Evolutionary conservation across 2,113 vertebrate genomes (phyloP), one percentile per base, ranked within the genome.

Genomic region (Mesocricetus auratus): DNA sequence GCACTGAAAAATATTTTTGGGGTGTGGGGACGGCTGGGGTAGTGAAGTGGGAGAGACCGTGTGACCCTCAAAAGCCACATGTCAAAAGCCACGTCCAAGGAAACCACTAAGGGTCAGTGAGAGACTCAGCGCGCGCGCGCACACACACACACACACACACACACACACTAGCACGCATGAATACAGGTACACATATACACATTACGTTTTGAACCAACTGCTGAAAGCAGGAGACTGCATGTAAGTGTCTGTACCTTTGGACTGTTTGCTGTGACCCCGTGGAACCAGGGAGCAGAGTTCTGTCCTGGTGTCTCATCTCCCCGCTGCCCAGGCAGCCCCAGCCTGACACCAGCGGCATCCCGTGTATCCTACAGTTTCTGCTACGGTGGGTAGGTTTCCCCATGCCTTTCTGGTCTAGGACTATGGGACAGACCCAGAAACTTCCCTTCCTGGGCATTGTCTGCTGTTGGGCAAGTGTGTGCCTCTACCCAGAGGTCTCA

Each of bases 281-380:
- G 16, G 58, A 7, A n/a, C 24, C 26, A 11, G 53, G 62, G 26
- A 50, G 64, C 42, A 21, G 66, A 60, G n/a, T 11, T 15, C 1
- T 10, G 2, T 47, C 15, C 93, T 3, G 2, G 4, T 24, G 39
- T n/a, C 31, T 36, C 53, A 1, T 73, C n/a, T 9, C 15, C 31
- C 0, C 26, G 3, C 1, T 7, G 13, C 9, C 69, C 60, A 10
- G 0, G 36, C 74, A 60, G 81, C 53, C 9, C 1, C 8, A 47
- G 26, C 0, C 89, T 4, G 12, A 26, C 31, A 7, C 15, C 31
- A 1, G 0, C 42, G 3, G 3, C 29, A 0, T 31, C 17, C 0
- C 0, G 3, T 2, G 5, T 0, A 3, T 9, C 0, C 45, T 1
- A 0, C 8, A 29, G 5, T 31, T 53, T 24, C 15, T 29, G 58